Evolutionary conservation across 2,797 vertebrate genomes (phyloP).

Genomic region (Pantherophis vulpinus): DNA sequence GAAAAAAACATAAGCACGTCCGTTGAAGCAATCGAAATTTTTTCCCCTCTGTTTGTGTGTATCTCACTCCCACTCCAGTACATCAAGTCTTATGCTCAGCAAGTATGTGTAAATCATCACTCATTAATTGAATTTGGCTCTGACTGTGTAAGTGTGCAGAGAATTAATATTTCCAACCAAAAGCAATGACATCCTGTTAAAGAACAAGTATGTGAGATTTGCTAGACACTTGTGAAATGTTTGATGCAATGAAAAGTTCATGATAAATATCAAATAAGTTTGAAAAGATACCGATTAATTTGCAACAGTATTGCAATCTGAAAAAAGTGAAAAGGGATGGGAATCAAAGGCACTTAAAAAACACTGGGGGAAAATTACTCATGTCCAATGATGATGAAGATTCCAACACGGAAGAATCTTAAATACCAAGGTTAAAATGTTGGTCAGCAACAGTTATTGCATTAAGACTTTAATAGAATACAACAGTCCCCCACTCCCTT

Average conservation of each 20-base stretch:
- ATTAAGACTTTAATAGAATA: not conserved
- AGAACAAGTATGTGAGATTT: not conserved
- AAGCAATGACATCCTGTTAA: not conserved
- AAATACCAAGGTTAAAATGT: not conserved
- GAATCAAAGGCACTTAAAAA: not conserved
- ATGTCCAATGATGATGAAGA: not conserved
- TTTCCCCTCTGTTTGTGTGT: not conserved
- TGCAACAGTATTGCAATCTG: conserved; percentile 4
- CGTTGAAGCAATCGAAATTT: not conserved
- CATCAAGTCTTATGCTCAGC: conserved; percentile 19
- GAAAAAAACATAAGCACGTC: conserved; percentile 1
- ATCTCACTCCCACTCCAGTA: conserved; percentile 38
- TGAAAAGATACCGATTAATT: not conserved
- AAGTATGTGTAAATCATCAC: conserved; percentile 25
- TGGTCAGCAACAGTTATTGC: not conserved
- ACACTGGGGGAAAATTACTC: not conserved
- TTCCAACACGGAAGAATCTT: not conserved
- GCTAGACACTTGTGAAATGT: not conserved
- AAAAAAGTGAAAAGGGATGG: not conserved
- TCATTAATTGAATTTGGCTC: not conserved
- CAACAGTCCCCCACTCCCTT: no score
- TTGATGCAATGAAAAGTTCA: not conserved
- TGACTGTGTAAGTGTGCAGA: conserved; percentile 1
- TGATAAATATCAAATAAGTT: conserved; percentile 6
- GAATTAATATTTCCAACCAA: conserved; percentile 21